These are phyloP conservation scores for Aeoliscus strigatus DNA, from an alignment of 2,797 vertebrate genomes.

Conservation along the genomic window DNA sequence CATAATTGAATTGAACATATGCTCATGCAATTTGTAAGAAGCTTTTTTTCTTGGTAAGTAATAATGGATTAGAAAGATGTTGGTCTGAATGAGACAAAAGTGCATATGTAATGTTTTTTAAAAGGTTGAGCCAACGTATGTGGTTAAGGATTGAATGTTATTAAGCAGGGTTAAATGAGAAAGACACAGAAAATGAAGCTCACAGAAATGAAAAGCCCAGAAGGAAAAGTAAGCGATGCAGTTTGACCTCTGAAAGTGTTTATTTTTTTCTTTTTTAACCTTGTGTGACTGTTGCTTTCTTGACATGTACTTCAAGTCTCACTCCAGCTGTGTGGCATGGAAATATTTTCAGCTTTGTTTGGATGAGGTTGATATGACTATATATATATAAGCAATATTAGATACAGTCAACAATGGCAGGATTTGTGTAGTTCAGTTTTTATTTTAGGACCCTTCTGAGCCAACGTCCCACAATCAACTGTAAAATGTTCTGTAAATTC, in stretches of 20 bases:
- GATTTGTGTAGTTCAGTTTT: constrained; percentile 4
- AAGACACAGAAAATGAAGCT: constrained; percentile 20
- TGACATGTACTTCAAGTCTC: constrained; percentile 6
- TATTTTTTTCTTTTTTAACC: constrained; percentile 11
- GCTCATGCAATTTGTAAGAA: constrained; percentile 25
- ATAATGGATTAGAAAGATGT: constrained; percentile 55
- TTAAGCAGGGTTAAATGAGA: constrained; percentile 32
- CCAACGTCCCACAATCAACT: not conserved
- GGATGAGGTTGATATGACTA: too few species aligned
- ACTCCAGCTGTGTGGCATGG: too few species aligned
- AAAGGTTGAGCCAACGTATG: constrained; percentile 30
- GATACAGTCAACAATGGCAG: not conserved
- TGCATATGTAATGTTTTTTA: constrained; percentile 37
- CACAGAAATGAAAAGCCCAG: constrained; percentile 41
- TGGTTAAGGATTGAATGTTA: constrained; percentile 48
- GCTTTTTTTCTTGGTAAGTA: constrained; percentile 35
- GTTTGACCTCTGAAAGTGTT: constrained; percentile 13
- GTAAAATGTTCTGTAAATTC: constrained; percentile 18
- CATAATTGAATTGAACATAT: constrained; percentile 15
- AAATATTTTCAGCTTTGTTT: too few species aligned
- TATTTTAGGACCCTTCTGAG: not conserved
- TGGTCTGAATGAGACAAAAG: constrained; percentile 27
- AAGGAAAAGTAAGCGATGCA: constrained; percentile 10
- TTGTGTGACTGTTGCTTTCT: constrained; percentile 12
- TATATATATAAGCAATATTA: not conserved